Conservation (phyloP, 2,888 invertebrate species). For the Apamea monoglypha region DNA sequence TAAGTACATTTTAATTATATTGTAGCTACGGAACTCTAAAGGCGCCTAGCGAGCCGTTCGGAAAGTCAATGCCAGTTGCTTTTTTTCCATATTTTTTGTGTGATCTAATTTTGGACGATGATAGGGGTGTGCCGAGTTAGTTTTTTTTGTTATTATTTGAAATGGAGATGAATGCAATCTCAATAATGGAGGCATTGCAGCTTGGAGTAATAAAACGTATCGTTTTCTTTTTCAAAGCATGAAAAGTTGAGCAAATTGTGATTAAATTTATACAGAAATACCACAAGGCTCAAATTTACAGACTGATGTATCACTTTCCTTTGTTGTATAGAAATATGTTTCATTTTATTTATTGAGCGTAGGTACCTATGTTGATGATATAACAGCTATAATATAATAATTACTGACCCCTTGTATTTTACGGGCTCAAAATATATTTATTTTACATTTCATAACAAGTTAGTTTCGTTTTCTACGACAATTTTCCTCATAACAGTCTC, state of each 20-base stretch:
- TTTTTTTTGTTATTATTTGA: background rate
- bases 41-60: slow-evolving; percentile 22
- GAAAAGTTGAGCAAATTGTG: background rate
- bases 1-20: slow-evolving; percentile 24
- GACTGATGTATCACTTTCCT: background rate
- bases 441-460: background rate
- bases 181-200: background rate
- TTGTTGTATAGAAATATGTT: background rate
- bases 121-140: slow-evolving; percentile 40
- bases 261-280: background rate
- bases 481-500: background rate
- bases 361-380: background rate
- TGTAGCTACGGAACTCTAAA: slow-evolving; percentile 45
- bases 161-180: background rate
- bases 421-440: background rate
- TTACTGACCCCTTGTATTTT: background rate
- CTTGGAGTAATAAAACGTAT: too few species aligned
- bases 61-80: slow-evolving; percentile 38
- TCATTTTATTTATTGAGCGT: background rate
- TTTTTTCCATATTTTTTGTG: slow-evolving; percentile 48
- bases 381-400: background rate
- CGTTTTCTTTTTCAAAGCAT: background rate
- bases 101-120: slow-evolving; percentile 49
- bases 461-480: background rate
- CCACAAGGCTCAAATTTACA: too few species aligned